Conservation (phyloP, 2,888 invertebrate species). For the Scelioninae gen. 1 region DNA sequence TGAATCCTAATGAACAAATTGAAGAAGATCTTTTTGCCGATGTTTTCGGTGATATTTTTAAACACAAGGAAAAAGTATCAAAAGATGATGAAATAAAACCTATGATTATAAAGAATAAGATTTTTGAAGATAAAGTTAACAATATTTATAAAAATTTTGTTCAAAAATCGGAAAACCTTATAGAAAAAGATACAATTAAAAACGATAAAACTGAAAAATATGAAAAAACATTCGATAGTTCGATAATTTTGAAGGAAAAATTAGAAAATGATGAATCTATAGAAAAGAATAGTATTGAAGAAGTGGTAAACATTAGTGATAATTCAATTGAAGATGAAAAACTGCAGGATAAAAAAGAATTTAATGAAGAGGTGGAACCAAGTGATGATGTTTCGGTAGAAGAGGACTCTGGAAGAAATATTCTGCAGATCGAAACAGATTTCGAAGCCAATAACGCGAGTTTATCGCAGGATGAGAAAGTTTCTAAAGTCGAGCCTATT, state of each 20-base stretch:
- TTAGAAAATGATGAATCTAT: not conserved
- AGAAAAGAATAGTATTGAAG: not conserved
- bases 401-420: slow-evolving; percentile 73
- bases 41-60: slow-evolving; percentile 85
- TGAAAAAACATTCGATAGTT: not conserved
- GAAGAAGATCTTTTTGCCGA: slow-evolving; percentile 91
- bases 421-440: slow-evolving; percentile 43
- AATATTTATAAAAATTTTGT: not conserved
- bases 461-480: slow-evolving; percentile 63
- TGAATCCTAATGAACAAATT: slow-evolving; percentile 79
- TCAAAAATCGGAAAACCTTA: not conserved
- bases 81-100: slow-evolving; percentile 11
- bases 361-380: slow-evolving; percentile 16
- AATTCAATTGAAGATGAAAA: no score
- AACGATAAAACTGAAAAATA: not conserved
- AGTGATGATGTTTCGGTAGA: slow-evolving; percentile 70
- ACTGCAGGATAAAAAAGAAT: not conserved
- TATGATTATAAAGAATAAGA: not conserved
- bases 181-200: not conserved
- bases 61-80: not conserved
- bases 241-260: not conserved
- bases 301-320: slow-evolving; percentile 13
- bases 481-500: slow-evolving; percentile 52
- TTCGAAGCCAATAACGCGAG: slow-evolving; percentile 40
- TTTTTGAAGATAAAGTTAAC: no score